Base-by-base conservation (phyloP, 2,797 vertebrate genomes). In the Hydrocynus forskahlii region DNA sequence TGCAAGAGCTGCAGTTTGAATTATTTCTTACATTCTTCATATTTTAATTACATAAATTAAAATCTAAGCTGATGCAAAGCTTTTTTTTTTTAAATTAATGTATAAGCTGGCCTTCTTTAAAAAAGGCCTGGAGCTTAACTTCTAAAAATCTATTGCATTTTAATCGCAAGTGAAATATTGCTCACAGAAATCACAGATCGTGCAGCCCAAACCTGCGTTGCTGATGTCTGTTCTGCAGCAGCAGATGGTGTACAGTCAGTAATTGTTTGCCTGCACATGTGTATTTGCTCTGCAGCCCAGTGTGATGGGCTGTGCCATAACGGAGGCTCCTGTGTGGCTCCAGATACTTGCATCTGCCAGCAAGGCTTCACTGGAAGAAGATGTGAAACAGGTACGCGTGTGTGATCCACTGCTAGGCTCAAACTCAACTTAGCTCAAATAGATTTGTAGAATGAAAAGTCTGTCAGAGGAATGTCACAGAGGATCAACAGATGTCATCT, bases 361-460 rank as follows among this genome's bases (percentile, higher is more conserved):
- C 95, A 96, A 81, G 96, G 96, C 62, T 97, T 96, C 88, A 96
- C 96, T 0, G 96, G 96, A n/a, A 91, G 88, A 86, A 94, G 92
- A 88, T 97, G 96, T 86, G 95, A 97, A 90, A 94, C 94, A 71
- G 96, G 96, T 96, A 92, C 92, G 93, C 66, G 17, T n/a, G 5
- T 14, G 2, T 25, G 9, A 48, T 69, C 40, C 4, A 5, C 14
- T 12, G 43, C 67, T 23, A 69, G 40, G 38, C 38, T 67, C 14
- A 67, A 16, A 16, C 25, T 35, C 12, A 19, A 14, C 66, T 48
- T 9, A 48, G 35, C 29, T 64, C 66, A 45, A 19, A 12, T 45
- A 21, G 12, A 70, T 17, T 23, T 48, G 21, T 1, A 13, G 0
- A 45, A 69, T 69, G 38, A 69, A 21, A 68, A 68, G 48, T 48